phyloP scores from a whole-genome alignment of 1,140 invertebrate genomes.

The Luehdorfia chinensis region DNA sequence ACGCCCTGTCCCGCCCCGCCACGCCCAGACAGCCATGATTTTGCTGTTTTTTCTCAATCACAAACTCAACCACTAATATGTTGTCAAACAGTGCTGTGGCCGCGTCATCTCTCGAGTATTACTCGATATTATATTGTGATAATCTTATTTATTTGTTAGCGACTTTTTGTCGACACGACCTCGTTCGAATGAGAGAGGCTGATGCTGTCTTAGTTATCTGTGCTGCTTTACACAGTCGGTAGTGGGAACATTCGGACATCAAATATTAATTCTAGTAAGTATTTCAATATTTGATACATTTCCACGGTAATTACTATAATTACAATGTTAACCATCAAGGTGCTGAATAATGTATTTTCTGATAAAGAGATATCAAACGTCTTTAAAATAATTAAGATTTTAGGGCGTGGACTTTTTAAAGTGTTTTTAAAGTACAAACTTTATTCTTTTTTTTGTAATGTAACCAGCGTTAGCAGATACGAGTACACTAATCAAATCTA shows the following conservation, averaged over 20 bases:
- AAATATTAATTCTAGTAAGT: background rate
- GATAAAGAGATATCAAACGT: background rate
- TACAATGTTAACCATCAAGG: too few species aligned
- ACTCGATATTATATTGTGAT: constrained; percentile 11
- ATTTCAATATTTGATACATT: background rate
- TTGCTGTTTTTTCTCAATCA: constrained; percentile 68
- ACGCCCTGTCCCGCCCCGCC: constrained; percentile 64
- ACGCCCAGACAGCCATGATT: constrained; percentile 66
- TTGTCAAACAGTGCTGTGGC: constrained; percentile 36
- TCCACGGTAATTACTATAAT: background rate
- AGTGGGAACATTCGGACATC: background rate
- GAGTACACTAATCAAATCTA: too few species aligned
- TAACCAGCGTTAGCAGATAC: too few species aligned
- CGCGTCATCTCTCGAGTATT: constrained; percentile 3
- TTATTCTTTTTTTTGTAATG: too few species aligned
- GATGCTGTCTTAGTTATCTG: constrained; percentile 12
- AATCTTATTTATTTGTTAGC: constrained; percentile 5
- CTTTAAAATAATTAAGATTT: background rate
- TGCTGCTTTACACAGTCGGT: background rate
- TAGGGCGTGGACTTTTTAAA: background rate
- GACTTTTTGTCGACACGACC: constrained; percentile 5
- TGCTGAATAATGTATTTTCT: too few species aligned
- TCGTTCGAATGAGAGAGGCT: constrained; percentile 8
- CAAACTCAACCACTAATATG: constrained; percentile 58
- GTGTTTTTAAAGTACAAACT: too few species aligned